phyloP scores from a whole-genome alignment of 2,888 invertebrate genomes.

The Drosophila eohydei region DNA sequence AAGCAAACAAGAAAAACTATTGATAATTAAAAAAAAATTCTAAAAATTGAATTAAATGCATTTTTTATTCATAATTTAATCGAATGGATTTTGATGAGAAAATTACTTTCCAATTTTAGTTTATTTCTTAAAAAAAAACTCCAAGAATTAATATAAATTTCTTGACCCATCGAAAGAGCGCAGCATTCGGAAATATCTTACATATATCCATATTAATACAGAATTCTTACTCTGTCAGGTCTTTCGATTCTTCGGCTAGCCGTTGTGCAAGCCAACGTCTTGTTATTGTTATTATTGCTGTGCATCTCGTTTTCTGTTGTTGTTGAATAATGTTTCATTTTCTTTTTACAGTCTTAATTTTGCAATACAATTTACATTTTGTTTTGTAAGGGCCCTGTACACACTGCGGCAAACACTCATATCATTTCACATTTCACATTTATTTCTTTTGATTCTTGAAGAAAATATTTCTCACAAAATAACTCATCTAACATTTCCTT shows the following conservation, averaged over 20 bases:
- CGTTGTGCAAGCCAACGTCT: slow-evolving; percentile 19
- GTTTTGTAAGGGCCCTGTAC: slow-evolving; percentile 48
- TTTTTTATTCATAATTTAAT: too few species aligned
- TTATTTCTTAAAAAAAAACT: too few species aligned
- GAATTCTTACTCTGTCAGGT: slow-evolving; percentile 8
- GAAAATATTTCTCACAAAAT: slow-evolving; percentile 17
- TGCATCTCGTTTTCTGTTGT: slow-evolving; percentile 3
- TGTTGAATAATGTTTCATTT: slow-evolving; percentile 59
- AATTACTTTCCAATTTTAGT: too few species aligned
- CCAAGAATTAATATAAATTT: not conserved
- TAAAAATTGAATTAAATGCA: too few species aligned
- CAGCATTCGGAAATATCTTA: not conserved
- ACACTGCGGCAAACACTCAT: slow-evolving; percentile 43
- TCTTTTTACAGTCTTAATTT: slow-evolving; percentile 67
- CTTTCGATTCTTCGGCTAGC: slow-evolving; percentile 7
- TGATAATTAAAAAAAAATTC: too few species aligned
- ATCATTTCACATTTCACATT: slow-evolving; percentile 6
- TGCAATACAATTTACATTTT: slow-evolving; percentile 57
- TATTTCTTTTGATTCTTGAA: slow-evolving; percentile 13
- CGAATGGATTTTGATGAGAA: too few species aligned
- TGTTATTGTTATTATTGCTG: slow-evolving; percentile 18
- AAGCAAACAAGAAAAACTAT: too few species aligned
- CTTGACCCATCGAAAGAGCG: not conserved
- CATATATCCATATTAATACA: not conserved
- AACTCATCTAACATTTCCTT: slow-evolving; percentile 64